phyloP scores from a whole-genome alignment of 2,888 invertebrate species.

The Gasteruption jaculator region DNA sequence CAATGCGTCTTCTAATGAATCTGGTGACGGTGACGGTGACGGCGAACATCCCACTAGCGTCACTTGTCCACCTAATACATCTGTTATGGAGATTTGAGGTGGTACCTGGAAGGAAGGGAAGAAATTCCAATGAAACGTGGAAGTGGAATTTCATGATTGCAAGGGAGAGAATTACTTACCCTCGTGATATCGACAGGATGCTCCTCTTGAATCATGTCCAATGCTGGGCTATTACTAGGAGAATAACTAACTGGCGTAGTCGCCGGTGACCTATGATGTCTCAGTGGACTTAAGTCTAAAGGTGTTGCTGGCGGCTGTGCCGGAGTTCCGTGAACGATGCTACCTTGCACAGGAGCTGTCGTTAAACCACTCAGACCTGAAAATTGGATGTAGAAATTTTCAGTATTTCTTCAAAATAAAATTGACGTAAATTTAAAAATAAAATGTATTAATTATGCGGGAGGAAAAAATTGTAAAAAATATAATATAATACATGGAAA shows the following conservation, averaged over 20 bases:
- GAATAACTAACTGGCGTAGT: slow-evolving; percentile 53
- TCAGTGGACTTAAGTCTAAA: slow-evolving; percentile 54
- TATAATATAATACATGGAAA: background rate
- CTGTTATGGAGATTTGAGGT: slow-evolving; percentile 89
- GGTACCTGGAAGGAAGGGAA: slow-evolving; percentile 41
- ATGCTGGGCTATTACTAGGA: slow-evolving; percentile 57
- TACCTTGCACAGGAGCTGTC: slow-evolving; percentile 62
- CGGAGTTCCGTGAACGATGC: slow-evolving; percentile 72
- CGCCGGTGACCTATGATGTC: slow-evolving; percentile 49
- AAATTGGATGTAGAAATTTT: background rate
- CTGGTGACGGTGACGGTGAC: slow-evolving; percentile 57
- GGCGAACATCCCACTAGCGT: slow-evolving; percentile 72
- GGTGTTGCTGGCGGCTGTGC: slow-evolving; percentile 56
- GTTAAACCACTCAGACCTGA: slow-evolving; percentile 71
- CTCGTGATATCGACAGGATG: slow-evolving; percentile 54
- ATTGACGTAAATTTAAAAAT: too few species aligned
- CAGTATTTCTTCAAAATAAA: too few species aligned
- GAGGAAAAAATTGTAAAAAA: slow-evolving; percentile 1
- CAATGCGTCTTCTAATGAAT: slow-evolving; percentile 45
- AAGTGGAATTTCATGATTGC: too few species aligned
- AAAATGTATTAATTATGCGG: background rate
- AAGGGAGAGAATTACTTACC: slow-evolving; percentile 30
- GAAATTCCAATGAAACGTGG: slow-evolving; percentile 11
- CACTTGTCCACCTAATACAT: slow-evolving; percentile 81
- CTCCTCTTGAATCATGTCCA: slow-evolving; percentile 78